phyloP scores from a whole-genome alignment of 2,888 invertebrate species.

The Diploptera punctata region DNA sequence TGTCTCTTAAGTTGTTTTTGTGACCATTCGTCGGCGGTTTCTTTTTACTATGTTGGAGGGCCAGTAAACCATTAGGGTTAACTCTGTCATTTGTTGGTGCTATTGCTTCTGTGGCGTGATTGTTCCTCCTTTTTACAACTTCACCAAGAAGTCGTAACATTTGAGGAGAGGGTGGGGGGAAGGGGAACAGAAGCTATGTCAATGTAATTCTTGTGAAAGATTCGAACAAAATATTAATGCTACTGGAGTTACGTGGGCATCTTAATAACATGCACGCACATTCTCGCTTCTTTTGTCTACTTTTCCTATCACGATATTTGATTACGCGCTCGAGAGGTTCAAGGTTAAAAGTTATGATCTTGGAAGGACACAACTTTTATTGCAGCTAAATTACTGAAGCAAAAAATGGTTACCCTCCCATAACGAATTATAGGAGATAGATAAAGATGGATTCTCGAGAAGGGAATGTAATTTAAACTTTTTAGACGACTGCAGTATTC shows the following conservation, averaged over 20 bases:
- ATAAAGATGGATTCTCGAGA: too few species aligned
- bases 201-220: constrained; percentile 20
- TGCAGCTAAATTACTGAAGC: too few species aligned
- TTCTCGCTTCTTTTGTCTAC: not conserved
- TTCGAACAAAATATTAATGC: constrained; percentile 8
- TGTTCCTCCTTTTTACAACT: constrained; percentile 14
- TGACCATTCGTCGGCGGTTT: constrained; percentile 16
- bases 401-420: too few species aligned
- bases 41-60: constrained; percentile 1
- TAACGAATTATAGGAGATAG: too few species aligned
- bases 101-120: constrained; percentile 26
- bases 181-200: not conserved
- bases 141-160: not conserved
- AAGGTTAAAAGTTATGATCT: too few species aligned
- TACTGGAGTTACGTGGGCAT: not conserved
- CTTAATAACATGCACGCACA: not conserved
- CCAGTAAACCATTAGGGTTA: constrained; percentile 22
- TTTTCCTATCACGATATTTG: not conserved
- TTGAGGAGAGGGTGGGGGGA: not conserved
- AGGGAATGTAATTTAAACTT: too few species aligned
- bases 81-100: constrained; percentile 20
- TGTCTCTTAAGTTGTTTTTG: constrained; percentile 23
- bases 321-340: not conserved
- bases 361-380: too few species aligned
- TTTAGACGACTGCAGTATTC: too few species aligned